phyloP scores from a whole-genome alignment of 1,140 invertebrate species.

The Neodiprion lecontei region DNA sequence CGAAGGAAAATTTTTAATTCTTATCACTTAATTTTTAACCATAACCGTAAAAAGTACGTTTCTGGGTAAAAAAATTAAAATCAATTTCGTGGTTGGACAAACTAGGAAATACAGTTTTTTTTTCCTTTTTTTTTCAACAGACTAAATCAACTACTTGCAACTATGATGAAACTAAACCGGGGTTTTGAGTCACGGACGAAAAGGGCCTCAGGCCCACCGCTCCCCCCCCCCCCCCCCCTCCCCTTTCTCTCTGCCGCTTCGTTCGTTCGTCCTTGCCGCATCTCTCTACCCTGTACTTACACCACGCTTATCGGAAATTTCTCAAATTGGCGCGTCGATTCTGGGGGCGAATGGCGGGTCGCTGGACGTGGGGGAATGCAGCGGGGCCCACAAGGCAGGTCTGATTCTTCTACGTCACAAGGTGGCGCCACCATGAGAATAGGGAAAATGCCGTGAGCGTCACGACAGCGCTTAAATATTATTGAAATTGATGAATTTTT shows the following conservation, averaged over 20 bases:
- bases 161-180: constrained; percentile 28
- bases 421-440: background rate
- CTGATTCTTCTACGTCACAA: background rate
- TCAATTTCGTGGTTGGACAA: too few species aligned
- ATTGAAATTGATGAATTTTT: too few species aligned
- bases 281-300: constrained; percentile 18
- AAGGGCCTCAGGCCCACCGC: constrained; percentile 19
- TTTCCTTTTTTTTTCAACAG: too few species aligned
- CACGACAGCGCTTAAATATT: background rate
- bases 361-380: constrained; percentile 35
- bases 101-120: too few species aligned
- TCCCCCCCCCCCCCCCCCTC: background rate
- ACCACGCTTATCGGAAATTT: constrained; percentile 27
- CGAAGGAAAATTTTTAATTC: too few species aligned
- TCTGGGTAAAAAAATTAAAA: background rate
- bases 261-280: background rate
- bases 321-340: constrained; percentile 24
- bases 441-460: constrained; percentile 17
- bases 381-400: constrained; percentile 23
- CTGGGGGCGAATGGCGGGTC: constrained; percentile 42
- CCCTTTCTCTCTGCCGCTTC: constrained; percentile 14
- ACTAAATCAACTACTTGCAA: constrained; percentile 16
- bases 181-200: constrained; percentile 24
- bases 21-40: background rate
- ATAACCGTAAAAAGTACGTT: constrained; percentile 31